These are phyloP conservation scores for Eulemur mongoz DNA, from an alignment of 2,797 vertebrate genomes.

Conservation along the genomic window DNA sequence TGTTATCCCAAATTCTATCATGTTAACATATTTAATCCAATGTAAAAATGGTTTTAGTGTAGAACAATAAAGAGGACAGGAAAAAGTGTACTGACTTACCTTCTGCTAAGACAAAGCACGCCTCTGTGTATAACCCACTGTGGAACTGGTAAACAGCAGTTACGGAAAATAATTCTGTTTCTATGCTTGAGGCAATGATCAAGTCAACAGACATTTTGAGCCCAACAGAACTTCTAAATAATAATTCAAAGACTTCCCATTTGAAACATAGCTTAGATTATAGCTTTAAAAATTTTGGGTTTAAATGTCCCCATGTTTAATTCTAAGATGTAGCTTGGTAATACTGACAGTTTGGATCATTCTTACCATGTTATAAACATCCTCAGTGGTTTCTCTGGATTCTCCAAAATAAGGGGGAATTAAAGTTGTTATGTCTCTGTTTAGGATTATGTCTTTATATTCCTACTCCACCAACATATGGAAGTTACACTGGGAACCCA, in stretches of 20 bases:
- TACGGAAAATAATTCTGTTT: slow-evolving; percentile 82
- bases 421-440: neutral
- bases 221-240: neutral
- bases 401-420: neutral
- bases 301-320: slow-evolving; percentile 2
- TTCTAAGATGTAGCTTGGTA: neutral
- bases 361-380: slow-evolving; percentile 30
- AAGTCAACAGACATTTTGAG: neutral
- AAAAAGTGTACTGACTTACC: slow-evolving; percentile 86
- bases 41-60: neutral
- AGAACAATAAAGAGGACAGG: neutral
- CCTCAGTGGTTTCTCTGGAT: neutral
- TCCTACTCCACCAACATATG: neutral
- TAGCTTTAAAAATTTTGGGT: neutral
- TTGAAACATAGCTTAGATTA: slow-evolving; percentile 20
- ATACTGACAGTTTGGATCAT: neutral
- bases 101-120: slow-evolving; percentile 97
- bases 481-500: neutral
- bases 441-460: slow-evolving; percentile 28
- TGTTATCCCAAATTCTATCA: neutral
- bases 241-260: slow-evolving; percentile 23
- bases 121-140: slow-evolving; percentile 97
- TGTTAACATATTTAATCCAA: neutral
- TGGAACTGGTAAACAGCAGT: slow-evolving; percentile 94
- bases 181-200: neutral